These are phyloP conservation scores for Squalus acanthias DNA, from an alignment of 2,797 vertebrate genomes.

Conservation along the genomic window DNA sequence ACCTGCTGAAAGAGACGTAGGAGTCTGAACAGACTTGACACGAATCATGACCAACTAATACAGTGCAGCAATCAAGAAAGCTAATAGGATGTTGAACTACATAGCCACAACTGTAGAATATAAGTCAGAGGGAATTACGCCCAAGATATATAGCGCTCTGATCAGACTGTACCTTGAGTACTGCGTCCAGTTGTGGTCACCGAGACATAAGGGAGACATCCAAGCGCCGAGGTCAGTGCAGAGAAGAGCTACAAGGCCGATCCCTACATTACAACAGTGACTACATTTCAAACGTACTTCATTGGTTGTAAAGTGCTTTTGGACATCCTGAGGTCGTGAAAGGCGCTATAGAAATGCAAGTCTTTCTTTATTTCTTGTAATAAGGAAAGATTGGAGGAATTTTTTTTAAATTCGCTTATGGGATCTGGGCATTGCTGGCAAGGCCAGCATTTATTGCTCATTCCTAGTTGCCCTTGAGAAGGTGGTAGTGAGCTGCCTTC, in stretches of 20 bases:
- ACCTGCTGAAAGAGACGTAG: background rate
- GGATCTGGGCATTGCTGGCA: too few relatives aligned
- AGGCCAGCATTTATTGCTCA: too few relatives aligned
- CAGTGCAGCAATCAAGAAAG: background rate
- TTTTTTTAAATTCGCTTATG: background rate
- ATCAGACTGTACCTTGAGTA: background rate
- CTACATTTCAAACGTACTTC: background rate
- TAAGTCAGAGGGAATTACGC: background rate
- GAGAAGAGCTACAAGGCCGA: background rate
- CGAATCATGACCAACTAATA: background rate
- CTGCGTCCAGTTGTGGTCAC: background rate
- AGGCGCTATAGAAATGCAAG: background rate
- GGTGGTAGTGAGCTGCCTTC: too few relatives aligned
- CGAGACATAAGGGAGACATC: background rate
- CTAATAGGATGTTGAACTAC: background rate
- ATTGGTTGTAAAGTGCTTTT: background rate
- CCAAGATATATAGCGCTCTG: background rate
- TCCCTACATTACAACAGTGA: background rate
- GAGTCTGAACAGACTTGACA: background rate
- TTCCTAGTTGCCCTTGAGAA: too few relatives aligned
- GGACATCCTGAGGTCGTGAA: background rate
- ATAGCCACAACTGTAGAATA: background rate
- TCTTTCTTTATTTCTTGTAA: background rate
- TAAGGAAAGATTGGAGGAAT: background rate
- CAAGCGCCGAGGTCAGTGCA: background rate